Conservation (phyloP, 2,113 vertebrate species). For the Aramus guarauna region DNA sequence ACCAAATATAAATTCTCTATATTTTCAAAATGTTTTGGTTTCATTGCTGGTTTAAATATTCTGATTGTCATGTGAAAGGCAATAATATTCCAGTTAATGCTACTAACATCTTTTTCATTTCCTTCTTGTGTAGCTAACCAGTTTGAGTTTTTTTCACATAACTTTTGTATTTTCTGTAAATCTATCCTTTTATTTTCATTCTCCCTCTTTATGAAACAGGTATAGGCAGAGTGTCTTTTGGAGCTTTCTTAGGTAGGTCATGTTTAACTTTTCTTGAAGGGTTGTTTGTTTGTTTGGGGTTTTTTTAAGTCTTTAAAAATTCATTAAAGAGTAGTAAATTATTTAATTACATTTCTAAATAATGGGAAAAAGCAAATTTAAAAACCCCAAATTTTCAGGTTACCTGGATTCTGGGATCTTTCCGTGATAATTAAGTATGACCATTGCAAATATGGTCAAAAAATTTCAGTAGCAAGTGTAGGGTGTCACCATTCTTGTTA, state of each 20-base stretch:
- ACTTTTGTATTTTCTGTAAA: neutral
- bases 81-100: neutral
- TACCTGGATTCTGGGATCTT: neutral
- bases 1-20: neutral
- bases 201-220: slow-evolving; percentile 73
- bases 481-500: neutral
- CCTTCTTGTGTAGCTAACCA: neutral
- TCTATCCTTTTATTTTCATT: slow-evolving; percentile 61
- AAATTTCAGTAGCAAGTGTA: neutral
- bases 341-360: neutral
- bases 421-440: neutral
- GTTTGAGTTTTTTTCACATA: neutral
- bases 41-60: neutral
- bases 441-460: neutral
- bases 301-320: neutral
- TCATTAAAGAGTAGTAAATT: neutral
- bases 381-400: neutral
- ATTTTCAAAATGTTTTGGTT: neutral
- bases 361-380: neutral
- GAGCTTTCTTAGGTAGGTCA: slow-evolving; percentile 91
- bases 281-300: neutral
- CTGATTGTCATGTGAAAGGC: neutral
- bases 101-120: slow-evolving; percentile 10
- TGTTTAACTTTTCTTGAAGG: slow-evolving; percentile 18
- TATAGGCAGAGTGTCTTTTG: slow-evolving; percentile 89